These are phyloP conservation scores for Telenomus remus DNA, from an alignment of 1,140 invertebrate genomes.

Conservation along the genomic window DNA sequence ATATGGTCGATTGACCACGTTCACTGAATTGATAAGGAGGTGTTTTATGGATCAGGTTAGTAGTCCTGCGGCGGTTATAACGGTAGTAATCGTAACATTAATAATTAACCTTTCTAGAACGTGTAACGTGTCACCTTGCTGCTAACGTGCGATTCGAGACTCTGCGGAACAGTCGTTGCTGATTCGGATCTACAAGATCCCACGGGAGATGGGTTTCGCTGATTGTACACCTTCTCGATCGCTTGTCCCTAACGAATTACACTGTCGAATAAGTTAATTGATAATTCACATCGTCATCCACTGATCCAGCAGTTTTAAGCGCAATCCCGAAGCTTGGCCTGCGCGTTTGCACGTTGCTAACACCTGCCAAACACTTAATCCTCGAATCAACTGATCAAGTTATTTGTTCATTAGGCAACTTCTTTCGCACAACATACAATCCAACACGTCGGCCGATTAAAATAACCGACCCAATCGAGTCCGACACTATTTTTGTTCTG, in stretches of 20 bases:
- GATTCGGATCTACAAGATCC: conserved; percentile 59
- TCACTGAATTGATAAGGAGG: conserved; percentile 63
- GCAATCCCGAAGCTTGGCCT: neutral
- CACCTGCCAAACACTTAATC: conserved; percentile 4
- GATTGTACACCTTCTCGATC: conserved; percentile 44
- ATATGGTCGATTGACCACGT: conserved; percentile 59
- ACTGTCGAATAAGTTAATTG: conserved; percentile 51
- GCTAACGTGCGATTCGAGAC: conserved; percentile 59
- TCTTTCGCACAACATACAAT: conserved; percentile 8
- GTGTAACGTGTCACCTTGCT: conserved; percentile 54
- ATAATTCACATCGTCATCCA: conserved; percentile 24
- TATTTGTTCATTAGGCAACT: conserved; percentile 23
- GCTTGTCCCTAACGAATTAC: conserved; percentile 34
- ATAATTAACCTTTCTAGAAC: conserved; percentile 63
- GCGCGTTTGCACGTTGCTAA: too few species aligned
- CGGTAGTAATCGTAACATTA: conserved; percentile 68
- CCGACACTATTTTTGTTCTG: too few species aligned
- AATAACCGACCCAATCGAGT: neutral
- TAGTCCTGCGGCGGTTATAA: conserved; percentile 59
- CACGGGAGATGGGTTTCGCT: conserved; percentile 51
- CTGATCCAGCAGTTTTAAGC: conserved; percentile 16
- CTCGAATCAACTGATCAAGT: conserved; percentile 6
- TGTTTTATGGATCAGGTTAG: conserved; percentile 61
- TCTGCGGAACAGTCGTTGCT: conserved; percentile 61
- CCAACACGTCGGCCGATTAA: conserved; percentile 5